phyloP scores from a whole-genome alignment of 1,140 invertebrate species.

The Armadillidium nasatum region DNA sequence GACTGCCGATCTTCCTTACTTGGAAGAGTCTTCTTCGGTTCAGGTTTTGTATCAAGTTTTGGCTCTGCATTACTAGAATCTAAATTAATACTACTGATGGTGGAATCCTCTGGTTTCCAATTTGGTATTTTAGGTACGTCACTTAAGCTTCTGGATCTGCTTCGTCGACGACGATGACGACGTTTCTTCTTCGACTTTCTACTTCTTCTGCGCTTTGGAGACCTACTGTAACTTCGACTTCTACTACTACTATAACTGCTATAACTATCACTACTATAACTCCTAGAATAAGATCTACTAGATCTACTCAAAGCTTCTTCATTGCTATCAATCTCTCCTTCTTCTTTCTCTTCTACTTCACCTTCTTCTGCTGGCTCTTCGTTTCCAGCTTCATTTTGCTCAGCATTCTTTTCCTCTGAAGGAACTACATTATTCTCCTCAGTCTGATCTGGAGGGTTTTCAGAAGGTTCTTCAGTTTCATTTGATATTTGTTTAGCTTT shows the following conservation, averaged over 20 bases:
- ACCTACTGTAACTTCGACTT: conserved; percentile 17
- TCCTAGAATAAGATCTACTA: conserved; percentile 2
- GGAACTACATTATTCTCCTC: not conserved
- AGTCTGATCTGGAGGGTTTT: conserved; percentile 1
- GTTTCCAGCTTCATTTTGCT: conserved; percentile 19
- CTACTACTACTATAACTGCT: conserved; percentile 26
- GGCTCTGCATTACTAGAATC: conserved; percentile 37
- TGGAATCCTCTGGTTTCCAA: conserved; percentile 22
- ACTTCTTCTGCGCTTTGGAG: conserved; percentile 22
- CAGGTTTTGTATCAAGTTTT: conserved; percentile 31
- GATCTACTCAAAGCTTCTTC: conserved; percentile 33
- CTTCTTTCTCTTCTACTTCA: conserved; percentile 42
- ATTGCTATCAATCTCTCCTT: conserved; percentile 44
- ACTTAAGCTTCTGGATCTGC: conserved; percentile 21
- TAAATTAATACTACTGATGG: conserved; percentile 33
- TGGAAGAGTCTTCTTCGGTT: conserved; percentile 1
- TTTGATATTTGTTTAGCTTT: conserved; percentile 6
- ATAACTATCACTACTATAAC: conserved; percentile 18
- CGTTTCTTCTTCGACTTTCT: conserved; percentile 23
- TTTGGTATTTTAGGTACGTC: not conserved
- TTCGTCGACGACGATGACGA: not conserved
- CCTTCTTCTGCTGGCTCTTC: conserved; percentile 13
- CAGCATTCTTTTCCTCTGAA: conserved; percentile 13
- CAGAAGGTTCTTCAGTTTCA: conserved; percentile 9
- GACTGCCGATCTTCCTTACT: not conserved